phyloP scores from a whole-genome alignment of 2,797 vertebrate species.

The Intellagama lesueurii region DNA sequence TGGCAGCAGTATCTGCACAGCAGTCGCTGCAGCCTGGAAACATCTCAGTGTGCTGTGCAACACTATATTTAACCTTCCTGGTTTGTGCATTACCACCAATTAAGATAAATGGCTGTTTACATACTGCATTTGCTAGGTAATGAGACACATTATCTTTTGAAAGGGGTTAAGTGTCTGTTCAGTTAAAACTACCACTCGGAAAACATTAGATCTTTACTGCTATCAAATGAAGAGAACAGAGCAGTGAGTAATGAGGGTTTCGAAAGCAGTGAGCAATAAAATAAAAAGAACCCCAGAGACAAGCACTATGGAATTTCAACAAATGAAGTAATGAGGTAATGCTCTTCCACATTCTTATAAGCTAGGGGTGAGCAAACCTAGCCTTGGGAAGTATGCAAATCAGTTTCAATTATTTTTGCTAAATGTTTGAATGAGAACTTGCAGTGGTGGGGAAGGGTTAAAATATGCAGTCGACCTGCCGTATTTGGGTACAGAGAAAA shows the following conservation, averaged over 20 bases:
- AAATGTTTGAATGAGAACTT: not conserved
- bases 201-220: slow-evolving; percentile 19
- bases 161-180: slow-evolving; percentile 24
- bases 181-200: slow-evolving; percentile 31
- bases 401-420: slow-evolving; percentile 14
- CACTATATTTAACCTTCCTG: slow-evolving; percentile 15
- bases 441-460: not conserved
- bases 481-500: not conserved
- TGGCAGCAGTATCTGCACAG: not conserved
- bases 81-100: slow-evolving; percentile 23
- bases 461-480: not conserved
- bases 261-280: slow-evolving; percentile 12
- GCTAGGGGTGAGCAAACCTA: slow-evolving; percentile 5
- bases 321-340: slow-evolving; percentile 9
- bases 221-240: not conserved
- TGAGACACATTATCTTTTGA: slow-evolving; percentile 29
- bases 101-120: slow-evolving; percentile 38
- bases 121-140: slow-evolving; percentile 31
- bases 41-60: not conserved
- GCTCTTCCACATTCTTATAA: not conserved
- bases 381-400: slow-evolving; percentile 23
- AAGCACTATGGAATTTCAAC: not conserved
- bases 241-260: slow-evolving; percentile 35
- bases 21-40: not conserved
- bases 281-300: not conserved